Base-by-base conservation (phyloP, 1,140 invertebrate species). In the Microplitis demolitor region DNA sequence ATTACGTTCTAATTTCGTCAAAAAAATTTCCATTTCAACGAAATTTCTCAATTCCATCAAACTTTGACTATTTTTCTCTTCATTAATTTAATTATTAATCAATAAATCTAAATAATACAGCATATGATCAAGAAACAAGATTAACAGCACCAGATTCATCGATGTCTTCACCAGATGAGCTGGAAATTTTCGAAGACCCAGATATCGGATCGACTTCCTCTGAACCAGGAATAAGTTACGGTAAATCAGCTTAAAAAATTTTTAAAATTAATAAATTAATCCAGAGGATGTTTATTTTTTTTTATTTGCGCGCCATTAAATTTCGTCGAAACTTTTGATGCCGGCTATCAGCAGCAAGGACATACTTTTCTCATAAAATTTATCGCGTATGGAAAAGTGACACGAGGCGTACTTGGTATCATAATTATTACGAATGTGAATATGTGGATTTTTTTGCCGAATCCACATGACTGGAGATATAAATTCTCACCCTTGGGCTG, bases 201-300 rank as follows among this genome's bases (percentile, higher is more conserved):
- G 81, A 84, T 45, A 71, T 81, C 24, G 79, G 80, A 13, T 83
- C 83, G 0, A 82, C 82, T 0, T 80, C 83, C 4, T 78, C 82
- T 2, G 84, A 83, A 61, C 78, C 80, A 31, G 83, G 83, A 66
- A 78, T 82, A 63, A 81, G 79, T 72, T 84, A 84, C n/a, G 84
- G 84, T 85, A 66, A 79, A 75, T 74, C 11, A 45, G 39, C 5
- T 45, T 8, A 45, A 9, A 45, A 45, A 9, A 45, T 45, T 6
- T 45, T 45, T 45, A 8, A 1, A 24, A 24, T 45, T 9, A 45
- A 45, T 45, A 45, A 45, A 45, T 24, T 24, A 24, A 45, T 45
- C 39, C 11, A 11, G 39, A 45, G 39, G 58, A 60, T 39, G 45
- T 71, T 9, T 9, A 54, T n/a, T 35, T 33, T 56, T 13, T 56